Evolutionary conservation across 2,888 invertebrate genomes (phyloP).

Genomic region (Habrosyne pyritoides): DNA sequence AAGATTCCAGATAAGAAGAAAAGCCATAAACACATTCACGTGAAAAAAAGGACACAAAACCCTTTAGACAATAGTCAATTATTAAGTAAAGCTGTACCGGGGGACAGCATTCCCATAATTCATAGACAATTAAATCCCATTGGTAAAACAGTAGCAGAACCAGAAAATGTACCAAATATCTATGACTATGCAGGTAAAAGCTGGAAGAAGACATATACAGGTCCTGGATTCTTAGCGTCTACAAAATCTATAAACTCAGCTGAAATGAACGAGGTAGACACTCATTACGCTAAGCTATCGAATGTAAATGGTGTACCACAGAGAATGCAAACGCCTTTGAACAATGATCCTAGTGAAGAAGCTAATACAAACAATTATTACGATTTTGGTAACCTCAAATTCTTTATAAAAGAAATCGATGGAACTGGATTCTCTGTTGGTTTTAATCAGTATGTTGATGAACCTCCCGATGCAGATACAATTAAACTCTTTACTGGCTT

Average conservation of each 20-base stretch:
- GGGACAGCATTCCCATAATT: slow-evolving; percentile 30
- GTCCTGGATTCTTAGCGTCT: slow-evolving; percentile 49
- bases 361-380: slow-evolving; percentile 33
- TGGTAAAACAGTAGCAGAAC: slow-evolving; percentile 38
- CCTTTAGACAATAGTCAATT: slow-evolving; percentile 46
- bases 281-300: slow-evolving; percentile 54
- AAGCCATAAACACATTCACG: slow-evolving; percentile 41
- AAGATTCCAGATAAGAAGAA: slow-evolving; percentile 34
- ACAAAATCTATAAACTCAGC: slow-evolving; percentile 65
- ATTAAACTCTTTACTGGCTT: slow-evolving; percentile 65
- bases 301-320: slow-evolving; percentile 55
- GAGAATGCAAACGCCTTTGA: slow-evolving; percentile 64
- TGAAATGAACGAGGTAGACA: slow-evolving; percentile 54
- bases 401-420: slow-evolving; percentile 64
- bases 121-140: slow-evolving; percentile 59
- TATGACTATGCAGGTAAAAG: slow-evolving; percentile 40
- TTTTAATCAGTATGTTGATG: slow-evolving; percentile 66
- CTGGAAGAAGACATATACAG: slow-evolving; percentile 43
- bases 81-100: slow-evolving; percentile 34
- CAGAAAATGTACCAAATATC: slow-evolving; percentile 35
- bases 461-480: slow-evolving; percentile 63
- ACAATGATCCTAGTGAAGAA: slow-evolving; percentile 39
- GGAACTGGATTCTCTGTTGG: slow-evolving; percentile 71
- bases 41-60: slow-evolving; percentile 62
- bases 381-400: slow-evolving; percentile 57